A percentile compares a stretch with the other conserved stretches of the same genome.
Evolutionary conservation across 2,888 invertebrate genomes (phyloP).

Genomic region (Caprella mutica): DNA sequence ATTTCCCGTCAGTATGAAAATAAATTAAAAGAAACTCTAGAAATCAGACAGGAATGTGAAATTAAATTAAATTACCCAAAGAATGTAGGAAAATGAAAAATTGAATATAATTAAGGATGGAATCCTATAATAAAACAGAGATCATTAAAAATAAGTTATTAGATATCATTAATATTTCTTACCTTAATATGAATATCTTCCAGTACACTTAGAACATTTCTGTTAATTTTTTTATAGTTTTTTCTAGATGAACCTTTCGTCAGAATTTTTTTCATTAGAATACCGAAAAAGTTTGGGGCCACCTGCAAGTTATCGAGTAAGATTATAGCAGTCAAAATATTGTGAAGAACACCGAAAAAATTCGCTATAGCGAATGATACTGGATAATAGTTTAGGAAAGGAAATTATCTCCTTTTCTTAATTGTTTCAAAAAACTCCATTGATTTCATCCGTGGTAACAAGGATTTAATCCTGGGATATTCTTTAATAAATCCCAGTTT

Average conservation of each 20-base stretch:
- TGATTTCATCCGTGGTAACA: no score
- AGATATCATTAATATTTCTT: not conserved
- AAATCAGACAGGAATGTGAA: no score
- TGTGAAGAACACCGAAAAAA: no score
- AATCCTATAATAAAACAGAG: not conserved
- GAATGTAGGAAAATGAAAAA: not conserved
- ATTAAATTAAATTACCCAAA: no score
- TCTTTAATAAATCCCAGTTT: not conserved
- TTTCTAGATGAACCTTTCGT: not conserved
- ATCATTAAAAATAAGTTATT: not conserved
- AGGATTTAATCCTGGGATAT: no score
- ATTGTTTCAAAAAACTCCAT: no score
- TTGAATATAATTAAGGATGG: not conserved
- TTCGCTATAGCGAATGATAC: no score
- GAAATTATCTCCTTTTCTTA: no score
- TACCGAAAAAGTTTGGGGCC: conserved; percentile 2
- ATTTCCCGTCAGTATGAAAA: no score
- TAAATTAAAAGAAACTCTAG: no score
- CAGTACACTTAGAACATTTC: not conserved
- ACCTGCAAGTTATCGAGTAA: not conserved
- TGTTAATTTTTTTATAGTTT: not conserved
- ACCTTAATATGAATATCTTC: not conserved
- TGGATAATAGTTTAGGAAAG: no score
- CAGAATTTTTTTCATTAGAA: not conserved
- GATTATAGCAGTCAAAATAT: no score